Percentiles rank a stretch among this genome's conserved stretches.
Conservation (phyloP, 1,140 invertebrate species). For the Saxidomus purpurata region DNA sequence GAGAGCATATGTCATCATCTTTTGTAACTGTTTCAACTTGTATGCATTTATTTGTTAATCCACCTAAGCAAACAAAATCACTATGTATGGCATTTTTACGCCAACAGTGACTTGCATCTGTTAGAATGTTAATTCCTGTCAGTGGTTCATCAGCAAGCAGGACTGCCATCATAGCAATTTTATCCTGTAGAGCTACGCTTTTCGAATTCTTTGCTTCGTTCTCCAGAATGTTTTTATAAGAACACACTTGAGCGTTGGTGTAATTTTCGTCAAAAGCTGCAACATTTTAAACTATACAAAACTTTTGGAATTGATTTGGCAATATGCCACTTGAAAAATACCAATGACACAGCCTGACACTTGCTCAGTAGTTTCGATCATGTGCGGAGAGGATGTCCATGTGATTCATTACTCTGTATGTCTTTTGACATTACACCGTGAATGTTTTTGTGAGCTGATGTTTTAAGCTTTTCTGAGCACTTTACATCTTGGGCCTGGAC, state of each 20-base stretch:
- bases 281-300: background rate
- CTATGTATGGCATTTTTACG: conserved; percentile 56
- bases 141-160: background rate
- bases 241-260: background rate
- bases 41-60: conserved; percentile 51
- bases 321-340: no score
- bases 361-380: conserved; percentile 2
- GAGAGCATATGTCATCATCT: background rate
- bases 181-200: background rate
- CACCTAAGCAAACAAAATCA: conserved; percentile 29
- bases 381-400: conserved; percentile 6
- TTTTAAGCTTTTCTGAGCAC: background rate
- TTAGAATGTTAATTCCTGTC: conserved; percentile 44
- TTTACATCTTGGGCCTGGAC: background rate
- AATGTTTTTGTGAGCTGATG: background rate
- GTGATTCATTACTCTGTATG: background rate
- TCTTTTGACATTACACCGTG: background rate
- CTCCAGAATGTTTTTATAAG: background rate
- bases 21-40: conserved; percentile 20
- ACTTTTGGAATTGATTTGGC: conserved; percentile 22
- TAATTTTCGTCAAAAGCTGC: conserved; percentile 1
- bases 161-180: background rate
- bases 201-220: background rate
- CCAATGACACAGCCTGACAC: background rate
- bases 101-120: conserved; percentile 63